Evolutionary conservation across 2,113 vertebrate species (phyloP).

Genomic region (Rhinogobius similis): DNA sequence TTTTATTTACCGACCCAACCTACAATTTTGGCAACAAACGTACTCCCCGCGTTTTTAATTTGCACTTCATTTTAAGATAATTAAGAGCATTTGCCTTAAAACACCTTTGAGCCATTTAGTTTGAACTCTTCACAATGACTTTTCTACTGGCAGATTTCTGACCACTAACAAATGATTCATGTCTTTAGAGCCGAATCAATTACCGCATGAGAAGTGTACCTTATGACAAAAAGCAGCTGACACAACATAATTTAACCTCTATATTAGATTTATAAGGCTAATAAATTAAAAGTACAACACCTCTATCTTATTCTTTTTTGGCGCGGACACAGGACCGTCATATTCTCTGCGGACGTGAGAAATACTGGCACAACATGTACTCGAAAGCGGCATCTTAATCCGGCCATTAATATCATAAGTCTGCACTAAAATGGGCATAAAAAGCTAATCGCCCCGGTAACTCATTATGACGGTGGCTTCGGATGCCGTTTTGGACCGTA

Average conservation of each 20-base stretch:
- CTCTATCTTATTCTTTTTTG: slow-evolving; percentile 1
- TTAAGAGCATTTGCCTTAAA: not conserved
- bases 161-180: not conserved
- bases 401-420: slow-evolving; percentile 1
- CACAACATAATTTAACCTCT: not conserved
- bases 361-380: not conserved
- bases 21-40: not conserved
- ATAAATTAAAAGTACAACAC: slow-evolving; percentile 6
- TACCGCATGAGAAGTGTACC: slow-evolving; percentile 5
- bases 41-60: not conserved
- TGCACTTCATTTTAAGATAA: not conserved
- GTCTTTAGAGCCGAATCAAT: slow-evolving; percentile 24
- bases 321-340: not conserved
- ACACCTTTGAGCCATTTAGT: not conserved
- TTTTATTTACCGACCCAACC: not conserved
- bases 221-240: not conserved
- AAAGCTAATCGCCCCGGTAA: slow-evolving; percentile 16
- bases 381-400: slow-evolving; percentile 2
- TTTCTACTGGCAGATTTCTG: not conserved
- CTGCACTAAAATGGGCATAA: slow-evolving; percentile 20
- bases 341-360: not conserved
- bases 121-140: not conserved
- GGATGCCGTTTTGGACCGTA: not conserved
- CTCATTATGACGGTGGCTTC: slow-evolving; percentile 5
- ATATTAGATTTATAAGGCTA: not conserved